Evolutionary conservation across 2,888 invertebrate genomes (phyloP), one percentile per base, ranked within the genome.

Genomic region (Diadegma fenestrale): DNA sequence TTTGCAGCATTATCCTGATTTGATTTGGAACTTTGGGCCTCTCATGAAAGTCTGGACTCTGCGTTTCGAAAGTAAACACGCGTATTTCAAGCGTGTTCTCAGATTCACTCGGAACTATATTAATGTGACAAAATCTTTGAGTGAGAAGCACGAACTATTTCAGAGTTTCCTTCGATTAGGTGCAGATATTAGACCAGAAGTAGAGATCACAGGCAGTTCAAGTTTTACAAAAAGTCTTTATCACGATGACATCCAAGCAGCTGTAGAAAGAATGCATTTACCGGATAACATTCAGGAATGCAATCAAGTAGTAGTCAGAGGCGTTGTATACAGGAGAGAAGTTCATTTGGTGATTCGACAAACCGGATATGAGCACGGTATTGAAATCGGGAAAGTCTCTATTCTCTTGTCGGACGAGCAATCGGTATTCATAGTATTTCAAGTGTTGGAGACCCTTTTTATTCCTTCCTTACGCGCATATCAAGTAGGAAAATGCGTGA

Each of bases 61-160:
- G 7, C 69, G 84, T 30, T 71, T 87, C 72, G 89, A 88, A 78
- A 88, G 87, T 48, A 88, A 90, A 80, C 89, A 90, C 68, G 37
- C 51, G n/a, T 71, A 54, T 54, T 71, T 71, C 54, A 71, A 54
- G 37, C 71, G 71, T 17, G 33, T 37, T 51, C 71, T 71, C 51
- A 51, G 71, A 33, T 54, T 19, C 12, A 71, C 19, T 41, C 37
- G 71, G 5, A 71, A 54, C 51, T 71, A 71, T 54, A 54, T 71
- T 14, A 71, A 86, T 80, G 48, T 86, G 8, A 85, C 85, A 1
- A 77, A 84, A 72, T 79, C 78, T 22, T 30, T 84, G 12, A 84
- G 85, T 77, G 54, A 66, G 26, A 85, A 86, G 61, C 85, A 87
- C 41, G 85, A 87, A 69, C 51, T 85, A 4, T 81, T 61, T 14